Base-by-base conservation (phyloP, 2,113 vertebrate species). In the Stegostoma tigrinum region DNA sequence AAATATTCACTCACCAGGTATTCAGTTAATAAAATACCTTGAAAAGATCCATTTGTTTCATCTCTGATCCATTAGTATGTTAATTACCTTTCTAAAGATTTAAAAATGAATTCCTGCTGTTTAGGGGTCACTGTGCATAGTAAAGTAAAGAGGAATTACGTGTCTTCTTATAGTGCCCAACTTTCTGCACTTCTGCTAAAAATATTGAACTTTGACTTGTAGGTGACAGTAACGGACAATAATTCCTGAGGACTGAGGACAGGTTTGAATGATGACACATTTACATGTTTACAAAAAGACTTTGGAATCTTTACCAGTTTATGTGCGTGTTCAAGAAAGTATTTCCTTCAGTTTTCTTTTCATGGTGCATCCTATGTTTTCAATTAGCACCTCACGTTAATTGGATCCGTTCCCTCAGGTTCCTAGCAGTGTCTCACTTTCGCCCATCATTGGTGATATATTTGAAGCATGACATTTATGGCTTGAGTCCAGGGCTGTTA, bases 31-130 rank as follows among this genome's bases (percentile, higher is more conserved):
- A 70, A 72, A 95, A 72, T 72, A 48, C 67, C 72, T 95, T 95
- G 67, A 68, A 94, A 95, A 95, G 3, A 12, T 24, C 93, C 42
- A 6, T 70, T 72, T 72, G 64, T 95, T 95, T 95, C 93, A 95
- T 72, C 93, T 70, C 42, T 95, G 93, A 95, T 95, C 93, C 93
- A 70, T 61, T 45, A 95, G 93, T 95, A 72, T 70, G 67, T 95
- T 95, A 95, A 95, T 95, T 95, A 95, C 93, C 93, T 95, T 70
- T 95, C 93, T 95, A 95, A 95, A 70, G 93, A 95, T 95, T 95
- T 95, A 95, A 72, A 95, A 68, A 68, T 95, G 93, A 95, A 72
- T 95, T 68, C 93, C 93, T 95, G 68, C 66, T 95, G 93, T 70
- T 95, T 42, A 45, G 67, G 42, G 93, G 93, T 95, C 93, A 95